Evolutionary conservation across 2,888 invertebrate species (phyloP), one percentile per base, ranked within the genome.

Genomic region (Agriopis leucophaearia): DNA sequence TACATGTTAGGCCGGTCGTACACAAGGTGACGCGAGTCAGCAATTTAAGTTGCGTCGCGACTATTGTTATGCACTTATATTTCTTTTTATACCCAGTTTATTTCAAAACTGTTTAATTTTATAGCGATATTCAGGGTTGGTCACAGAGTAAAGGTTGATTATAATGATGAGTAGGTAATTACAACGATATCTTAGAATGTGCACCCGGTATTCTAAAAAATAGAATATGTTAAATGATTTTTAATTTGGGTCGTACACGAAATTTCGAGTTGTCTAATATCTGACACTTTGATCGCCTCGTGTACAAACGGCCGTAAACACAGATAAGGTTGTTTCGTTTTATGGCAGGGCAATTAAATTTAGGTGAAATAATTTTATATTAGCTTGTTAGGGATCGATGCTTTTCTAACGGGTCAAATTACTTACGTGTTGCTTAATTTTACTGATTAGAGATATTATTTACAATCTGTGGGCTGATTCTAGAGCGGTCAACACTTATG

Each of bases 1-100:
- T 76, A 78, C 76, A 78, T 78, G 79, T 74, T 77, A 71, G 60
- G 75, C 66, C 18, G 60, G 36, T 55, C 42, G 42, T 44, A n/a
- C 55, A 55, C n/a, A 18, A 55, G 15, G 18, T 13, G 40, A 55
- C 0, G 10, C n/a, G 16, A 15, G 15, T 1, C 27, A 8, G 35
- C 13, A 35, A n/a, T n/a, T n/a, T n/a, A n/a, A n/a, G n/a, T n/a
- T n/a, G n/a, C n/a, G n/a, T n/a, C 27, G 4, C 50, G 18, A 12
- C 27, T 27, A 13, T 27, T 13, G 16, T 12, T 2, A 35, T 16
- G n/a, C 27, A 5, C 27, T 27, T 27, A 3, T 27, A 27, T 27
- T n/a, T n/a, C n/a, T n/a, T n/a, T n/a, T n/a, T n/a, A n/a, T n/a
- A n/a, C n/a, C n/a, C n/a, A n/a, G n/a, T n/a, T n/a, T n/a, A n/a